Conservation (phyloP, 2,888 invertebrate genomes). For the Acanthosoma haemorrhoidale region DNA sequence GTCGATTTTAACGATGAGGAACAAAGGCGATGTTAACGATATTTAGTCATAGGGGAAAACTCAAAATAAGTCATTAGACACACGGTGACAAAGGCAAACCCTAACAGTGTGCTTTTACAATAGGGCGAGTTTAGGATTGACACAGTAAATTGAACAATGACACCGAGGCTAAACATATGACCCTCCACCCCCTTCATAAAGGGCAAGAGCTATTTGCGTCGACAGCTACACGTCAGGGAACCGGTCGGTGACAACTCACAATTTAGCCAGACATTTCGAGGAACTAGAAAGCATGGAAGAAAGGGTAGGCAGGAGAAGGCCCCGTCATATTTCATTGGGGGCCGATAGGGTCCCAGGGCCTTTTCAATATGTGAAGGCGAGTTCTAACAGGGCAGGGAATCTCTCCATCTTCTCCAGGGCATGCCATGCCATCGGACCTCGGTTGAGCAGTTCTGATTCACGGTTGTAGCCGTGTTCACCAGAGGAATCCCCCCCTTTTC, state of each 20-base stretch:
- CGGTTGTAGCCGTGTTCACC: no score
- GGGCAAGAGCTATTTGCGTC: slow-evolving; percentile 2
- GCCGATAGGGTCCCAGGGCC: neutral
- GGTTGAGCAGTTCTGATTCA: neutral
- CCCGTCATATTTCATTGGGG: neutral
- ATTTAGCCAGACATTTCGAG: neutral
- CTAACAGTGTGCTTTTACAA: no score
- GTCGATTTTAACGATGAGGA: no score
- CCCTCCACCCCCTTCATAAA: no score
- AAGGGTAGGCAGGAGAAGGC: neutral
- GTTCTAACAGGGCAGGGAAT: neutral
- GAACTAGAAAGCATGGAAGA: slow-evolving; percentile 15
- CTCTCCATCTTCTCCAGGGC: neutral
- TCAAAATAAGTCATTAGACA: no score
- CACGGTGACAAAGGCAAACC: no score
- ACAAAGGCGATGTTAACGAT: no score
- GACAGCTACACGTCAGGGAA: slow-evolving; percentile 9
- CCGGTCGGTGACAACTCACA: neutral
- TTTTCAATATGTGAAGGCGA: neutral
- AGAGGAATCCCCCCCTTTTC: no score
- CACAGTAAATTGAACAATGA: no score
- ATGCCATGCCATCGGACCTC: neutral
- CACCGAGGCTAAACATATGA: no score
- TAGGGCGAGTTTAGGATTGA: no score
- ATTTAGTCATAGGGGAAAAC: no score